These are phyloP conservation scores for Ectobius pallidus DNA, from an alignment of 2,888 invertebrate species.

Conservation along the genomic window DNA sequence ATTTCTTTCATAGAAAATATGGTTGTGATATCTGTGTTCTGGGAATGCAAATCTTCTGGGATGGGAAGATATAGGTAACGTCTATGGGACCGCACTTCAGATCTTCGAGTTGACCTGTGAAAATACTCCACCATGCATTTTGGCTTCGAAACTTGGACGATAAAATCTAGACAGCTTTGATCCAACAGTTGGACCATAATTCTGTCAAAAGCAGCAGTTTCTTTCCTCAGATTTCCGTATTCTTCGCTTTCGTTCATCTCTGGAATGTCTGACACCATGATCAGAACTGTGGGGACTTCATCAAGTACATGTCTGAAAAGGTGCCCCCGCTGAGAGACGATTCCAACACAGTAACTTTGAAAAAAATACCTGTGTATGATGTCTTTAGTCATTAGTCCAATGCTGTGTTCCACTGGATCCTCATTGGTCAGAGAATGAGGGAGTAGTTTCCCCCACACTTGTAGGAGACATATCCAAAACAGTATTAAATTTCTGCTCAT, in stretches of 20 bases:
- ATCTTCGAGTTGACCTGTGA: background rate
- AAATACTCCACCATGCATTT: background rate
- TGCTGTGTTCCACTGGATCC: too few species aligned
- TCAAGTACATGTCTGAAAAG: background rate
- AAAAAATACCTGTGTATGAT: background rate
- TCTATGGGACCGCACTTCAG: background rate
- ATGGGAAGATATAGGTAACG: background rate
- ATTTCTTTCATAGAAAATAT: conserved; percentile 2
- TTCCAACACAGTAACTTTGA: background rate
- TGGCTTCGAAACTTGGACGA: background rate
- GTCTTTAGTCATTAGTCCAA: background rate
- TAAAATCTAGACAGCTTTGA: background rate
- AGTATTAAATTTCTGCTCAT: too few species aligned
- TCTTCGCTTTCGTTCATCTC: background rate
- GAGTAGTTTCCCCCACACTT: too few species aligned
- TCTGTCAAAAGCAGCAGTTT: background rate
- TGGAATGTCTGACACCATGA: background rate
- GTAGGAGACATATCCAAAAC: too few species aligned
- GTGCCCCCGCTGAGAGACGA: background rate
- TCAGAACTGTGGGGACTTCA: background rate
- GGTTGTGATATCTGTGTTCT: background rate
- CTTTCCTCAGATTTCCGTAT: background rate
- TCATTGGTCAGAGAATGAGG: too few species aligned
- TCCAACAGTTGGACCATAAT: background rate
- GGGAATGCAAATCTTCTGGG: background rate